These are phyloP conservation scores for Tetragonula clypearis DNA, from an alignment of 1,140 invertebrate species.

Conservation along the genomic window DNA sequence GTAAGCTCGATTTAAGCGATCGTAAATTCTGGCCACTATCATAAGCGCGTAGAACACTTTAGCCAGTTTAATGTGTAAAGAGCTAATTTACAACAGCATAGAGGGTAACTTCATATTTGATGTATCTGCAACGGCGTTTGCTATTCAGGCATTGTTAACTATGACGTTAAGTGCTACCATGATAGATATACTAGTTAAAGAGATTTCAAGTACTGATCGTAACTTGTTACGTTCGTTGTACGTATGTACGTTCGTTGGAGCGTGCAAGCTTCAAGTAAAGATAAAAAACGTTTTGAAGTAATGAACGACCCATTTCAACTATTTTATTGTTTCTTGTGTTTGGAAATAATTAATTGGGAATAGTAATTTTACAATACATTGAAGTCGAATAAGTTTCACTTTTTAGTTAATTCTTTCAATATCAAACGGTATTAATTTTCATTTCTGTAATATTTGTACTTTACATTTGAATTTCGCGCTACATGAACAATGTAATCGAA, in stretches of 20 bases:
- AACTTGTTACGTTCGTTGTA: background rate
- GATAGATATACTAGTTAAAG: background rate
- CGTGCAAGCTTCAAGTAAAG: background rate
- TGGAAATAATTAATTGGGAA: too few species aligned
- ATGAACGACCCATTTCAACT: background rate
- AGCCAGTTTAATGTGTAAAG: conserved; percentile 10
- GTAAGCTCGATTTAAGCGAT: background rate
- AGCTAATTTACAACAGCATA: conserved; percentile 43
- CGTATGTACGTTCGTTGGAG: background rate
- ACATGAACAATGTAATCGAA: too few species aligned
- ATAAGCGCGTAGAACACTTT: background rate
- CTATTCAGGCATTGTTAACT: conserved; percentile 32
- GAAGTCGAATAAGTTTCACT: too few species aligned
- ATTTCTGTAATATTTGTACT: too few species aligned
- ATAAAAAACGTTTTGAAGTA: background rate
- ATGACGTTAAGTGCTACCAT: conserved; percentile 47
- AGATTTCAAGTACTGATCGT: conserved; percentile 16
- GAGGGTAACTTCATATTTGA: background rate
- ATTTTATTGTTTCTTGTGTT: background rate
- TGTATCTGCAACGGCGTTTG: background rate
- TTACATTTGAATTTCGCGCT: too few species aligned
- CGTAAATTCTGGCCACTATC: background rate
- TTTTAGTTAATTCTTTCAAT: too few species aligned
- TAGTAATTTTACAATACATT: too few species aligned
- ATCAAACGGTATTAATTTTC: too few species aligned